A percentile compares a stretch with the other conserved stretches of the same genome.
These are phyloP conservation scores for Spongilla lacustris DNA, from an alignment of 37 sponge, comb jelly and placozoan genomes.

Conservation along the genomic window DNA sequence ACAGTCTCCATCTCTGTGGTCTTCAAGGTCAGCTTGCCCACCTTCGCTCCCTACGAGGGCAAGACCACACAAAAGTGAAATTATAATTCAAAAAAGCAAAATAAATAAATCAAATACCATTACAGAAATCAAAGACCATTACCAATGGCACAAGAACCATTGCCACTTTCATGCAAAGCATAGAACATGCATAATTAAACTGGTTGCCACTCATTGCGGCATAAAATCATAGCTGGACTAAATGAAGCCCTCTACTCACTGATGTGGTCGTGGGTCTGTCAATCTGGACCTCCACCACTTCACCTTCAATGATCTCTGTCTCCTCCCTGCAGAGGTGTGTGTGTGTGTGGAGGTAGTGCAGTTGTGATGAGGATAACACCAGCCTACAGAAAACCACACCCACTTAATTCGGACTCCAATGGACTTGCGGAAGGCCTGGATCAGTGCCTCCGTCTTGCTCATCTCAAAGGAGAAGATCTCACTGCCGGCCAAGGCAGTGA, in stretches of 20 bases:
- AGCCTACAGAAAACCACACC: no score
- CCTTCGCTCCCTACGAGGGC: constrained; percentile 95
- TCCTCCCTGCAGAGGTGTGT: constrained; percentile 75
- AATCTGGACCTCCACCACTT: constrained; percentile 96
- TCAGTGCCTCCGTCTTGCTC: constrained; percentile 98
- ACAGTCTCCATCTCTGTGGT: constrained; percentile 99
- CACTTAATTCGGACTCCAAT: constrained; percentile 98
- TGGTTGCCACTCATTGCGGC: no score
- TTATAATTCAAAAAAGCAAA: no score
- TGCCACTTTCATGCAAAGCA: no score
- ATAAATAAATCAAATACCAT: no score
- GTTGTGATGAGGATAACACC: neutral
- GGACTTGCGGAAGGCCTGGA: constrained; percentile 92
- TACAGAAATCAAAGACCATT: no score
- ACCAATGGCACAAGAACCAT: constrained; percentile 7
- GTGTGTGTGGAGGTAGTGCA: neutral
- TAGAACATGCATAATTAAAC: no score
- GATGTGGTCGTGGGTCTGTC: constrained; percentile 93
- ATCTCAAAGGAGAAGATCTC: constrained; percentile 95
- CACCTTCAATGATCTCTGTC: constrained; percentile 98
- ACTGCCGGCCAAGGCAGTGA: constrained; percentile 93
- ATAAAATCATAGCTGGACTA: no score
- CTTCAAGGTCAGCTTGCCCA: constrained; percentile 96
- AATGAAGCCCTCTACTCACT: constrained; percentile 43
- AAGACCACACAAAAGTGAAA: no score